phyloP scores from a whole-genome alignment of 2,797 vertebrate species.

The Hydrocynus forskahlii region DNA sequence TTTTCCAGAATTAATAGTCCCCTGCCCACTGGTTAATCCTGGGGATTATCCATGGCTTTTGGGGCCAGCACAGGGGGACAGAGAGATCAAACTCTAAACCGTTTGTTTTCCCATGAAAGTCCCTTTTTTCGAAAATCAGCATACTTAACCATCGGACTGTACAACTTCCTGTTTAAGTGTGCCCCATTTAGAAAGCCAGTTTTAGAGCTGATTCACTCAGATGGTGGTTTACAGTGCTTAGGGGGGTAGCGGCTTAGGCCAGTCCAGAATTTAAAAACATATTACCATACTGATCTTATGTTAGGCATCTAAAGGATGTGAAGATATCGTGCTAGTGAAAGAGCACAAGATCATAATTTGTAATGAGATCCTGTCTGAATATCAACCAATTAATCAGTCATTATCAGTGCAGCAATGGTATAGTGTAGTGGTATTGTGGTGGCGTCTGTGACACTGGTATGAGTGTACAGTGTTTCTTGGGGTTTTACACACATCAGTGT shows the following conservation, averaged over 20 bases:
- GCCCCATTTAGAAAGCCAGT: conserved; percentile 9
- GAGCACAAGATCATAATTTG: not conserved
- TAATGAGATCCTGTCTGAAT: not conserved
- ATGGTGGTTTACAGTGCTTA: conserved; percentile 20
- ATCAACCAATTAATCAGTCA: no score
- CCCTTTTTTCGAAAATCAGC: conserved; percentile 33
- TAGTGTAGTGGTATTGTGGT: no score
- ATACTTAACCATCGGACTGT: conserved; percentile 14
- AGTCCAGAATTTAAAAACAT: conserved; percentile 2
- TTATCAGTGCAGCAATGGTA: no score
- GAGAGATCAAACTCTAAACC: conserved; percentile 28
- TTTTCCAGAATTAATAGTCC: conserved; percentile 53
- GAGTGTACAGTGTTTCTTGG: no score
- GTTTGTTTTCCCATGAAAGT: conserved; percentile 37
- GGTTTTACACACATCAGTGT: no score
- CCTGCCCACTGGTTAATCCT: conserved; percentile 48
- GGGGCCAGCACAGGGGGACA: conserved; percentile 6
- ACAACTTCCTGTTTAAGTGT: conserved; percentile 50
- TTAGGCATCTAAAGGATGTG: not conserved
- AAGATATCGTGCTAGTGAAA: not conserved
- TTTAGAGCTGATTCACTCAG: conserved; percentile 29
- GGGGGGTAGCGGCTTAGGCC: not conserved
- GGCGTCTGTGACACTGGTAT: no score
- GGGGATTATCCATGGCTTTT: conserved; percentile 46
- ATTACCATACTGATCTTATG: not conserved